Evolutionary conservation across 2,113 vertebrate species (phyloP).

Genomic region (Rhinolophus sinicus): DNA sequence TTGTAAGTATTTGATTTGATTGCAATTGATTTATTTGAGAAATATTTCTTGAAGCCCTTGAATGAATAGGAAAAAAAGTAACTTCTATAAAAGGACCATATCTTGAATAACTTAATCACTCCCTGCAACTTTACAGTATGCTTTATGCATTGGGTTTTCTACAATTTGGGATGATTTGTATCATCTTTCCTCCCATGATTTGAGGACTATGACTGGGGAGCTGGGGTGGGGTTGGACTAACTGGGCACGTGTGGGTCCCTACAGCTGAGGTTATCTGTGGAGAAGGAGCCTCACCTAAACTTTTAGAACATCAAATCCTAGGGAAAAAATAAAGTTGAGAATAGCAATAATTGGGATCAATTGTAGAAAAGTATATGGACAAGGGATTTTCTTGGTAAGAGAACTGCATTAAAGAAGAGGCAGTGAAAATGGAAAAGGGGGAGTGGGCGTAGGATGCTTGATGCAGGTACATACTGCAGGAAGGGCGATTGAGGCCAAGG

Average conservation of each 20-base stretch:
- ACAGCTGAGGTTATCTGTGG: neutral
- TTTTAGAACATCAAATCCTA: neutral
- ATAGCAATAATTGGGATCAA: neutral
- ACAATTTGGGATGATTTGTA: neutral
- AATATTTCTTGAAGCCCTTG: neutral
- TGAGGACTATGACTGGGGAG: neutral
- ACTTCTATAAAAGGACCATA: neutral
- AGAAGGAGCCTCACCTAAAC: neutral
- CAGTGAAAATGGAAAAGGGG: neutral
- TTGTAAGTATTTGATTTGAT: neutral
- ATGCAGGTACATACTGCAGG: neutral
- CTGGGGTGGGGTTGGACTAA: neutral
- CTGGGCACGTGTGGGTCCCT: neutral
- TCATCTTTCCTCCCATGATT: neutral
- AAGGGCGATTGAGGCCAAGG: neutral
- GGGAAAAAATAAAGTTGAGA: neutral
- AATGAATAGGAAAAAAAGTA: neutral
- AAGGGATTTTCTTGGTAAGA: neutral
- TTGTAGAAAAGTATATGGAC: fast-evolving
- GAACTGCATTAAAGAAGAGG: neutral
- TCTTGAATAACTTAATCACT: neutral
- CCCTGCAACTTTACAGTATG: neutral
- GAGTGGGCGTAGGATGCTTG: neutral
- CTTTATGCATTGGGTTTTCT: neutral
- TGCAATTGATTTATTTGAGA: neutral